Evolutionary conservation across 2,888 invertebrate species (phyloP), one percentile per base, ranked within the genome.

Genomic region (Acanthococcus lagerstroemiae): DNA sequence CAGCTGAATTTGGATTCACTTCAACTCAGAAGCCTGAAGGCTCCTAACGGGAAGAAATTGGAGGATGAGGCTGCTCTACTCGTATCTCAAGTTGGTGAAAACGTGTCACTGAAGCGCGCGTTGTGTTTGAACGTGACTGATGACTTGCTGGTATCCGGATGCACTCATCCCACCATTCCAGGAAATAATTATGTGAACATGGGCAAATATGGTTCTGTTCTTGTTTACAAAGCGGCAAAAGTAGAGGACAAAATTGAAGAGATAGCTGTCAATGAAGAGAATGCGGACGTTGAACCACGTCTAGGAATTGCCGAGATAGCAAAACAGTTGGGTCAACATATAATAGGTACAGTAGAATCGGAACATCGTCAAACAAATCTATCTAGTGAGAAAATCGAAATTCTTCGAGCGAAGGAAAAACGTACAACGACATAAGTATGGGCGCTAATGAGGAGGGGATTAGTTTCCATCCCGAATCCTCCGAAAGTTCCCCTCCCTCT

Each of bases 61-160:
- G 84, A 83, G 0, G 94, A 96, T 78, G 81, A 87, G 71, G 78
- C 92, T 63, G 95, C 93, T 0, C 76, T 94, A 67, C 82, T 87
- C 65, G 92, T 96, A 72, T 95, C 95, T 3, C 82, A 82, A 63
- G 82, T 96, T 4, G 95, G 95, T 1, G 96, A 96, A 78, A 96
- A 96, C 77, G 88, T 95, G 48, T 78, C 82, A 2, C 77, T 93
- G 6, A 81, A 86, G 61, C 81, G 95, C 68, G 95, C 90, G 0
- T 79, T 88, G 45, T 87, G 87, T 74, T 82, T 89, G 76, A 86
- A 83, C 74, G 82, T 83, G 0, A 26, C 26, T 19, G 68, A 67
- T 26, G 67, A 68, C 30, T 65, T 67, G 46, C 69, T 74, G 17
- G 72, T 95, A 17, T 77, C 83, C 67, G 88, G 87, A 27, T 88